Base-by-base conservation (phyloP, 64 coral and sea anemone species). In the Anthopleura sola region DNA sequence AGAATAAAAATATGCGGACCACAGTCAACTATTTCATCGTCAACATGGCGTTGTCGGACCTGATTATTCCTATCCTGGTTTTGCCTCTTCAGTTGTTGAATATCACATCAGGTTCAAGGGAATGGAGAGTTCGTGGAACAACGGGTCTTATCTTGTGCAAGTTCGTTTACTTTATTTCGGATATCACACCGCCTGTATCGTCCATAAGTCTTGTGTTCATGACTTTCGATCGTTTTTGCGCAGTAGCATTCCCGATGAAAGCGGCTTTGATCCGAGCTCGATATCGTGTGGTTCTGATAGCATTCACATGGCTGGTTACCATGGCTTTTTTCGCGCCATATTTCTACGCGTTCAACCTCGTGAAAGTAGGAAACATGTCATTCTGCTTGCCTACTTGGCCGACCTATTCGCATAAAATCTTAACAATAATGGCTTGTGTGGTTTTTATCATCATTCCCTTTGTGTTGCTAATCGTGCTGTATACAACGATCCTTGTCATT, bases 1-100 rank as follows among this genome's bases (percentile, higher is more conserved):
- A 83, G 49, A 60, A 56, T 26, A 83, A 58, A 14, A 58, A 20
- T 23, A 90, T 95, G 83, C 82, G 83, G 10, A 84, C 82, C 10
- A 49, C 86, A 3, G 68, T 95, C 18, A 88, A 91, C 74, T 87
- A 79, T 29, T 88, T 95, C 31, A 85, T 95, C 13, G 81, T 90
- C 10, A 95, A 91, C 60, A 95, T 95, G 93, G 89, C 93, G 2
- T 82, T 87, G 4, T 95, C 93, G 8, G 93, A 91, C 39, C 13
- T 95, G 26, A 53, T 95, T 16, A 84, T 85, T 3, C 86, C 81
- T 0, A 75, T 88, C 3, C 66, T 95, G 26, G 60, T 91, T 7
- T 50, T 90, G 29, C 90, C 94, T 40, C 86, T 90, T 1, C 39
- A 85, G 15, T 48, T 95, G 13, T 31, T 71, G 15, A 48, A 55